phyloP scores from a whole-genome alignment of 92 coral and sea anemone genomes.

The Metridium senile region DNA sequence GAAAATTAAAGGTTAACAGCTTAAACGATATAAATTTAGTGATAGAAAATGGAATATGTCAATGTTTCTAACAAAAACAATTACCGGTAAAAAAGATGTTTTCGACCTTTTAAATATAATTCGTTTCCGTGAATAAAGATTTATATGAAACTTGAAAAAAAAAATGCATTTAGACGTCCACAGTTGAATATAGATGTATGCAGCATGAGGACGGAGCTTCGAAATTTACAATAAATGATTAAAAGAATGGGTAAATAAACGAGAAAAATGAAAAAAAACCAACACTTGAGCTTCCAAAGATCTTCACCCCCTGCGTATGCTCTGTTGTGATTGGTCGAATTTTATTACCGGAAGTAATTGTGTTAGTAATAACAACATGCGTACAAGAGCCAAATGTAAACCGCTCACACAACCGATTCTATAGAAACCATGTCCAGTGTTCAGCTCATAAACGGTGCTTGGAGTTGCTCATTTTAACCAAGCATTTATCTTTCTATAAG shows the following conservation, averaged over 20 bases:
- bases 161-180: no score
- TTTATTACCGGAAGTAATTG: constrained; percentile 33
- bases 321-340: constrained; percentile 17
- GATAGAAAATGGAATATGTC: no score
- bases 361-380: constrained; percentile 31
- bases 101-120: no score
- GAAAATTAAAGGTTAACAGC: not conserved
- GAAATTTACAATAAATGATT: no score
- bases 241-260: no score
- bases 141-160: no score
- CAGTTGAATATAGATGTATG: no score
- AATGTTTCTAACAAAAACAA: no score
- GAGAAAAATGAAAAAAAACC: not conserved
- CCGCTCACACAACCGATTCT: constrained; percentile 24
- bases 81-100: no score
- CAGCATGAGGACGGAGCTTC: no score
- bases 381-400: constrained; percentile 29
- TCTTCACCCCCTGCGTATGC: not conserved
- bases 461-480: not conserved
- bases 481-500: not conserved
- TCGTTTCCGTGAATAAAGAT: no score
- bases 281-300: not conserved
- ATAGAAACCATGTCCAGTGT: constrained; percentile 13
- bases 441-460: constrained; percentile 3
- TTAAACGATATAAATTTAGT: not conserved